phyloP scores from a whole-genome alignment of 2,797 vertebrate genomes.

The Squalus acanthias region DNA sequence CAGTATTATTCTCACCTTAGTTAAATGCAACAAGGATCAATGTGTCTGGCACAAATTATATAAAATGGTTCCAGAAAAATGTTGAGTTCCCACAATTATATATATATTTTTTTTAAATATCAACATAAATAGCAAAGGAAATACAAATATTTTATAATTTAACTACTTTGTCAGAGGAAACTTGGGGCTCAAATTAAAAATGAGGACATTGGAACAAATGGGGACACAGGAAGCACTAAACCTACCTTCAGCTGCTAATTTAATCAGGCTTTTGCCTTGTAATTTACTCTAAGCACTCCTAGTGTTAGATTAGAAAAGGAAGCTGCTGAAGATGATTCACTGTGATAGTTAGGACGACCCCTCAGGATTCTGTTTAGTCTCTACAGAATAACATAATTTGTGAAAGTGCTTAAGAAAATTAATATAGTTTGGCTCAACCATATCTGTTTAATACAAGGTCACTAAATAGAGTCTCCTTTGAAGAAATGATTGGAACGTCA shows the following conservation, averaged over 20 bases:
- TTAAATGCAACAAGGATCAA: too few relatives aligned
- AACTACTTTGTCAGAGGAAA: background rate
- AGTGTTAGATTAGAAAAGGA: slow-evolving; percentile 23
- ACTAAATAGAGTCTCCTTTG: slow-evolving; percentile 31
- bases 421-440: slow-evolving; percentile 16
- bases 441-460: slow-evolving; percentile 29
- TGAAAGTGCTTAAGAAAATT: slow-evolving; percentile 32
- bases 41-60: too few relatives aligned
- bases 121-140: background rate
- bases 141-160: background rate
- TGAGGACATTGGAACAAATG: background rate
- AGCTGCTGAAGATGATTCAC: slow-evolving; percentile 34
- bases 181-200: background rate
- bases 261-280: slow-evolving; percentile 15
- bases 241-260: background rate
- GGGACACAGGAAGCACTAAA: background rate
- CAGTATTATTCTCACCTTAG: too few relatives aligned
- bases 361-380: slow-evolving; percentile 16
- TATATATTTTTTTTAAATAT: background rate
- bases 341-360: slow-evolving; percentile 14
- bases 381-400: slow-evolving; percentile 24
- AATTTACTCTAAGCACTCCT: slow-evolving; percentile 23
- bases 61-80: too few relatives aligned
- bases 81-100: background rate
- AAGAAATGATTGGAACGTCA: slow-evolving; percentile 11